These are phyloP conservation scores for Sciaenops ocellatus DNA, from an alignment of 2,797 vertebrate species.

Conservation along the genomic window DNA sequence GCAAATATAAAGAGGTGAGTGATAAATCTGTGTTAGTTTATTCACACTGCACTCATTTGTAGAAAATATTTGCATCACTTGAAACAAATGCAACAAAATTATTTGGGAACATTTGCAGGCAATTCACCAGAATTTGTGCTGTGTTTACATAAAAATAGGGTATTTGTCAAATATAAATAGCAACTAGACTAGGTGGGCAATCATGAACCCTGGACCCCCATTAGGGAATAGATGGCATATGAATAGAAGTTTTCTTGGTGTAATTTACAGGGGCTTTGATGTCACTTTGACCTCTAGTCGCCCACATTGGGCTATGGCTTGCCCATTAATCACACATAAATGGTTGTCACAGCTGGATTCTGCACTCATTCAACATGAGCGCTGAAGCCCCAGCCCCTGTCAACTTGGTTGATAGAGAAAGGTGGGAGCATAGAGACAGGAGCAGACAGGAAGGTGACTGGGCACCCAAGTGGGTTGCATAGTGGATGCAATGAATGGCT, in stretches of 20 bases:
- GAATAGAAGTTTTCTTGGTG: slow-evolving; percentile 34
- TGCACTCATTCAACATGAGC: slow-evolving; percentile 60
- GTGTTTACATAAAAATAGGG: not conserved
- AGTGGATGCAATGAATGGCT: no score
- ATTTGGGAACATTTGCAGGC: not conserved
- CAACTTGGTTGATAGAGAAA: slow-evolving; percentile 46
- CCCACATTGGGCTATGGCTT: slow-evolving; percentile 26
- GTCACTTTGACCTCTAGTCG: slow-evolving; percentile 46
- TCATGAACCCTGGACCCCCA: not conserved
- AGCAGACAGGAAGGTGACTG: slow-evolving; percentile 35
- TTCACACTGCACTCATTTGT: not conserved
- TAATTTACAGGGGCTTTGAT: slow-evolving; percentile 63
- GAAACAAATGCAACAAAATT: not conserved
- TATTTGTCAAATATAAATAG: not conserved
- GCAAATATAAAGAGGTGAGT: not conserved
- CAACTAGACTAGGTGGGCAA: not conserved
- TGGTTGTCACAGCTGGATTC: slow-evolving; percentile 60
- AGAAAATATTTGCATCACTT: not conserved
- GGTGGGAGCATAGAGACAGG: slow-evolving; percentile 9
- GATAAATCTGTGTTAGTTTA: not conserved
- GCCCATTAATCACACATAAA: slow-evolving; percentile 73
- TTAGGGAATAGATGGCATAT: slow-evolving; percentile 14
- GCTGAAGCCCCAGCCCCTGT: slow-evolving; percentile 26
- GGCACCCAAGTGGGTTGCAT: no score
- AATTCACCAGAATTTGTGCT: not conserved